A percentile compares a stretch with the other conserved stretches of the same genome.
Evolutionary conservation across 2,888 invertebrate genomes (phyloP).

Genomic region (Willowsia nigromaculata): DNA sequence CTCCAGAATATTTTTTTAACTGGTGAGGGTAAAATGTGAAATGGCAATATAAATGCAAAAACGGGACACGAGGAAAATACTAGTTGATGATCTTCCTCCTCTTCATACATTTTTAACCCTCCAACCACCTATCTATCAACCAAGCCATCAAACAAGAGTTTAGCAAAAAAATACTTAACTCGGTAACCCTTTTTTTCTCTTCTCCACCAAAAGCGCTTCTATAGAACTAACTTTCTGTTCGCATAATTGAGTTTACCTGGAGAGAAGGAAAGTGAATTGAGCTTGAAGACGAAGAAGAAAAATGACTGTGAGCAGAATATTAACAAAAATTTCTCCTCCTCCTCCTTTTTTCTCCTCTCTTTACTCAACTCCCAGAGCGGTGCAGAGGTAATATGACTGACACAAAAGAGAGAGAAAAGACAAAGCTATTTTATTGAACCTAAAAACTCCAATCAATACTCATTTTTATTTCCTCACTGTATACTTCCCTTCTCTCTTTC

Average conservation of each 20-base stretch:
- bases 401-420: background rate
- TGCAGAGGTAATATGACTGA: background rate
- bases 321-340: background rate
- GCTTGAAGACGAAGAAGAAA: background rate
- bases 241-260: slow-evolving; percentile 46
- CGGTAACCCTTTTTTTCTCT: background rate
- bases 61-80: background rate
- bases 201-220: background rate
- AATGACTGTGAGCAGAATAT: slow-evolving; percentile 39
- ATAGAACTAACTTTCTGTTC: background rate
- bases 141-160: background rate
- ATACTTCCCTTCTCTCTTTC: background rate
- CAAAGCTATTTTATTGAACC: background rate
- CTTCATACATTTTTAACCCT: background rate
- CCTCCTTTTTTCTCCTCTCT: background rate
- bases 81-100: background rate
- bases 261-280: slow-evolving; percentile 1
- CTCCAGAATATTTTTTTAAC: background rate
- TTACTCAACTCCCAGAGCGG: background rate
- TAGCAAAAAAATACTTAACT: background rate
- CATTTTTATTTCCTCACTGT: background rate
- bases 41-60: slow-evolving; percentile 21
- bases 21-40: background rate
- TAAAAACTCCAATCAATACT: background rate
- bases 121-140: background rate